Evolutionary conservation across 2,888 invertebrate species (phyloP), one percentile per base, ranked within the genome.

Genomic region (Synanthedon myopaeformis): DNA sequence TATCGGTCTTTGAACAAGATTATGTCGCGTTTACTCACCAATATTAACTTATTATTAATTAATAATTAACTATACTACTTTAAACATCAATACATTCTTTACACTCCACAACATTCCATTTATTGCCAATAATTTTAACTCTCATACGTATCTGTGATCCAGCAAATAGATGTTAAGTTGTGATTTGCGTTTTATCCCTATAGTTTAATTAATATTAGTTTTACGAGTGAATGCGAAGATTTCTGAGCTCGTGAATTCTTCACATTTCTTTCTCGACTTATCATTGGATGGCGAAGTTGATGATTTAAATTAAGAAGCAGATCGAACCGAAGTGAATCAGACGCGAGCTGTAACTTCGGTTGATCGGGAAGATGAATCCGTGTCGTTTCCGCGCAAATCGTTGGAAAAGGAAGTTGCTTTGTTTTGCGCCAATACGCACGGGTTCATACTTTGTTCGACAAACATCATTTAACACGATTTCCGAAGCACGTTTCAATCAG

Each of bases 361-460:
- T 60, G 61, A 64, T 63, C 67, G 59, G 51, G 60, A 59, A 62
- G 64, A 59, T 74, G 84, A 86, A 86, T 85, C 86, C 82, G 76
- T 70, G 65, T 65, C 72, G 72, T 74, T 75, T 74, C 77, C 82
- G 84, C 78, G 80, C 85, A 83, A 82, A 77, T 69, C 65, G 66
- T 70, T 84, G 79, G 80, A 81, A 82, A 79, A 83, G 86, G 86
- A 87, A 86, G 86, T 87, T 87, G 86, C 85, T 76, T 70, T 74
- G 62, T 60, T 79, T 78, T 79, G 83, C 80, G 79, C 82, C 83
- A 72, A 75, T 69, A 70, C 73, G 74, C 72, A 74, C 74, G 87
- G 87, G 77, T 86, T 86, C 85, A 66, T 56, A 10, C 35, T 59
- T 61, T 17, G 45, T 52, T 54, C 35, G 35, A 35, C 8, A 50